Conservation (phyloP, 2,797 vertebrate genomes). For the Tinamus major region DNA sequence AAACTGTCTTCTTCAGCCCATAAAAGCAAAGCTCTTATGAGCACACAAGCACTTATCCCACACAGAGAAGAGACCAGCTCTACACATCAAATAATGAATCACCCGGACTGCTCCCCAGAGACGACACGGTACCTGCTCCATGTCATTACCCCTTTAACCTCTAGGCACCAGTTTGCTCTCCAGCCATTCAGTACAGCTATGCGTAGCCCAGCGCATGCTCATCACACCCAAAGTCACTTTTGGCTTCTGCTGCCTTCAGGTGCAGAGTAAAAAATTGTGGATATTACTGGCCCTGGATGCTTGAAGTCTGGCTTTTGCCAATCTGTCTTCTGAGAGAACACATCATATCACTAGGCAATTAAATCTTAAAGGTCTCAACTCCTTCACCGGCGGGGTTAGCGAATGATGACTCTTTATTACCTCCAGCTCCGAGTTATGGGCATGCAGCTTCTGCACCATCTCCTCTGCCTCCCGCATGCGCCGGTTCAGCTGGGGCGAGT, state of each 20-base stretch:
- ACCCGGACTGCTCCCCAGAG: fast-evolving
- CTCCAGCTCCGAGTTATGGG: constrained; percentile 90
- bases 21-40: neutral
- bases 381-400: neutral
- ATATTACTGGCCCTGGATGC: neutral
- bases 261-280: neutral
- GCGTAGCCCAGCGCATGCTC: neutral
- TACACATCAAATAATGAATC: fast-evolving
- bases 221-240: neutral
- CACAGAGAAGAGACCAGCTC: neutral
- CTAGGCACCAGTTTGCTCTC: fast-evolving
- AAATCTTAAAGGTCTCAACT: neutral
- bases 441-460: constrained; percentile 88
- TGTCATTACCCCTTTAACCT: neutral
- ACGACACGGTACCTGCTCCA: neutral
- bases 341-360: neutral
- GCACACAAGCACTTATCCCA: neutral
- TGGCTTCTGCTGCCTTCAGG: neutral
- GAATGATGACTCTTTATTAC: constrained; percentile 69
- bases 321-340: neutral
- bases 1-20: neutral
- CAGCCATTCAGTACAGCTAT: neutral
- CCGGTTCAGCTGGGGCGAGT: constrained; percentile 89
- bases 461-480: constrained; percentile 92
- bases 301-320: fast-evolving